Evolutionary conservation across 1,140 invertebrate genomes (phyloP).

Genomic region (Episyrphus balteatus): DNA sequence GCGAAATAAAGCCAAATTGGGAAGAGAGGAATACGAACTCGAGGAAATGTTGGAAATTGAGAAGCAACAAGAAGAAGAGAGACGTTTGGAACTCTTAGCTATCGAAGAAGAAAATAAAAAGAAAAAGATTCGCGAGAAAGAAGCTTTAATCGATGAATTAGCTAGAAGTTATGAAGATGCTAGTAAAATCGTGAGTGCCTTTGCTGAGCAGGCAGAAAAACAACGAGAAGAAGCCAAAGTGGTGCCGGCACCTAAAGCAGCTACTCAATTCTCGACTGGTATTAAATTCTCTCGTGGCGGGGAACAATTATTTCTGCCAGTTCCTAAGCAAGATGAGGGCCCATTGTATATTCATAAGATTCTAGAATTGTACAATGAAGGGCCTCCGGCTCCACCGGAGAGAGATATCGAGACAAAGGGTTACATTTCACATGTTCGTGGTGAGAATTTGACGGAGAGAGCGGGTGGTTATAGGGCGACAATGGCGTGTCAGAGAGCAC

Average conservation of each 20-base stretch:
- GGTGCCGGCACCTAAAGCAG: conserved; percentile 33
- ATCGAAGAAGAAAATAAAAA: conserved; percentile 58
- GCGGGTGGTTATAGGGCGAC: conserved; percentile 79
- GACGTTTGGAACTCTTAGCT: conserved; percentile 47
- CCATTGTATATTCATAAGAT: conserved; percentile 60
- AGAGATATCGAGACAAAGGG: conserved; percentile 54
- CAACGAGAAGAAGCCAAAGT: conserved; percentile 52
- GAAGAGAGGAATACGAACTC: conserved; percentile 50
- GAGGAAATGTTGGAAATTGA: conserved; percentile 83
- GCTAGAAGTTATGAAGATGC: conserved; percentile 87
- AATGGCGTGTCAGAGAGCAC: conserved; percentile 73
- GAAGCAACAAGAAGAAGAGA: conserved; percentile 55
- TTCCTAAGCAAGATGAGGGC: conserved; percentile 64
- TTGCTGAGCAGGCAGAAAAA: conserved; percentile 55
- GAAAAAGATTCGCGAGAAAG: conserved; percentile 73
- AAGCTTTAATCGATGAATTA: conserved; percentile 84
- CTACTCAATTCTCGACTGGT: conserved; percentile 67
- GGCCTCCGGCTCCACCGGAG: conserved; percentile 57
- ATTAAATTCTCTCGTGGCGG: conserved; percentile 58
- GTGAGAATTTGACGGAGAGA: conserved; percentile 58
- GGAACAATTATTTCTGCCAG: conserved; percentile 44
- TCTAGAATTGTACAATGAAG: conserved; percentile 48
- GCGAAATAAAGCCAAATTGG: conserved; percentile 69
- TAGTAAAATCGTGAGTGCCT: conserved; percentile 73
- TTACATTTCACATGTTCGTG: conserved; percentile 66